These are phyloP conservation scores for Podabrus alpinus DNA, from an alignment of 2,888 invertebrate species.

Conservation along the genomic window DNA sequence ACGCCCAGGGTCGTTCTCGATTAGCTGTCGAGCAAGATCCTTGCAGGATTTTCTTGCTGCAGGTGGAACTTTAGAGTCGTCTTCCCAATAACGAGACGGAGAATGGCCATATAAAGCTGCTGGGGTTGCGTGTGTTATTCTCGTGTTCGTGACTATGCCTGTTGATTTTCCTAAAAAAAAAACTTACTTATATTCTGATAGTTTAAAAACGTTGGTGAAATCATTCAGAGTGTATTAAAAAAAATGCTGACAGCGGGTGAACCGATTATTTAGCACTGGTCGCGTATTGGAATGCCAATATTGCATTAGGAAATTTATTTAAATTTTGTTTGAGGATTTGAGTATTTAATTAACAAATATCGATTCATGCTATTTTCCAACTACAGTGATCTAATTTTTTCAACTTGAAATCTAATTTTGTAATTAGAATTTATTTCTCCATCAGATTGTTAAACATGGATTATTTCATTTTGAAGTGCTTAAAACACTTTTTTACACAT, in stretches of 20 bases:
- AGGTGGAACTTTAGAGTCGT: constrained; percentile 75
- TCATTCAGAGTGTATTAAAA: neutral
- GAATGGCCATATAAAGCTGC: constrained; percentile 78
- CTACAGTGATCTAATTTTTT: too few species aligned
- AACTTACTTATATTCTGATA: neutral
- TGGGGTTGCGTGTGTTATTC: constrained; percentile 80
- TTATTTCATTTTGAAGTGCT: too few species aligned
- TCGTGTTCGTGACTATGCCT: constrained; percentile 80
- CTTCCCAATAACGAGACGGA: constrained; percentile 78
- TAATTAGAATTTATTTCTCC: neutral
- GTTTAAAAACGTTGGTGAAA: neutral
- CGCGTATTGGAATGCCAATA: neutral
- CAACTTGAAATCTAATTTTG: neutral
- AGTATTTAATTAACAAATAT: neutral
- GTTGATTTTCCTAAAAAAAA: constrained; percentile 69
- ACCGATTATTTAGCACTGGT: neutral
- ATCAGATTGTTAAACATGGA: neutral
- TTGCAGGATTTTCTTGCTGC: constrained; percentile 73
- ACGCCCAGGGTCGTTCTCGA: constrained; percentile 77
- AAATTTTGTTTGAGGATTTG: neutral
- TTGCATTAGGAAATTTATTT: neutral
- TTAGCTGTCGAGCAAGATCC: constrained; percentile 77
- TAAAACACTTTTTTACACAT: too few species aligned
- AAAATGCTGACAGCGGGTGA: neutral
- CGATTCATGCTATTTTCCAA: too few species aligned